A percentile compares a stretch with the other conserved stretches of the same genome.
These are phyloP conservation scores for Popillia japonica DNA, from an alignment of 1,140 invertebrate genomes.

Conservation along the genomic window DNA sequence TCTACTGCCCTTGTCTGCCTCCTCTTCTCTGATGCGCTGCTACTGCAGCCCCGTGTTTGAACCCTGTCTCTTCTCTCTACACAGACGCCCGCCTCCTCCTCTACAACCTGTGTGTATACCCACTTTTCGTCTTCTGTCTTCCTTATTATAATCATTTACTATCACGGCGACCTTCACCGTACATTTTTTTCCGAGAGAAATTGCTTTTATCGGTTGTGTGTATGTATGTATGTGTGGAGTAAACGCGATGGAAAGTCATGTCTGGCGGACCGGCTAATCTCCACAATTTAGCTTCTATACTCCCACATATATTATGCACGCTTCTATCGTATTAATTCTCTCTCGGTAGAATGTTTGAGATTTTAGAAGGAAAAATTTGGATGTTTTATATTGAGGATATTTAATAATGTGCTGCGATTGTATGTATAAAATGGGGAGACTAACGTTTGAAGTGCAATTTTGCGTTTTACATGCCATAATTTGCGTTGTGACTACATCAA, in stretches of 20 bases:
- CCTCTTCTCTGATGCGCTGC: neutral
- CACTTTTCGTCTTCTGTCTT: constrained; percentile 11
- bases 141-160: constrained; percentile 33
- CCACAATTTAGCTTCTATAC: neutral
- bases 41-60: constrained; percentile 20
- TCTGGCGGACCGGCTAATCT: neutral
- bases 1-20: constrained; percentile 36
- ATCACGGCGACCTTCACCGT: constrained; percentile 18
- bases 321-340: neutral
- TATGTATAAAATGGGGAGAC: too few species aligned
- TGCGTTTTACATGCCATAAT: too few species aligned
- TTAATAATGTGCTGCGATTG: too few species aligned
- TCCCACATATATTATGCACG: neutral
- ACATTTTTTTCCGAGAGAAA: constrained; percentile 23
- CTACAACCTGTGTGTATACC: constrained; percentile 35
- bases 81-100: neutral
- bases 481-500: too few species aligned
- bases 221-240: too few species aligned
- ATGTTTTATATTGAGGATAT: too few species aligned
- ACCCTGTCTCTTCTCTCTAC: constrained; percentile 12
- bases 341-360: neutral
- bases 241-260: neutral
- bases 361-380: neutral
- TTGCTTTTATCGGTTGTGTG: constrained; percentile 9
- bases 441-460: too few species aligned